Percentiles rank a stretch among this genome's conserved stretches.
These are phyloP conservation scores for Lomographa bimaculata DNA, from an alignment of 2,888 invertebrate species.

Conservation along the genomic window DNA sequence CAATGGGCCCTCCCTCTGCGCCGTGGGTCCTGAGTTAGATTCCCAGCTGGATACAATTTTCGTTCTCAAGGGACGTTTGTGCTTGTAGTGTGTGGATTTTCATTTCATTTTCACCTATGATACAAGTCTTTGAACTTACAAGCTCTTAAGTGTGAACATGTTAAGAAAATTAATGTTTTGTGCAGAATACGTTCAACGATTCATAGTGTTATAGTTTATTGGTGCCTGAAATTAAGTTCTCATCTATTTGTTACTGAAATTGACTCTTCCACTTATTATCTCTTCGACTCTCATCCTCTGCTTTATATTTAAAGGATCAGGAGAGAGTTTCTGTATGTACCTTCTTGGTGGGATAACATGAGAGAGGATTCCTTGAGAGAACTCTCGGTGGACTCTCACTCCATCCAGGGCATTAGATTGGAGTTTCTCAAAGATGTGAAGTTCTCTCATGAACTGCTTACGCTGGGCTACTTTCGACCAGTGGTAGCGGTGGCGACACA, in stretches of 20 bases:
- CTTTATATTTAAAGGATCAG: constrained; percentile 62
- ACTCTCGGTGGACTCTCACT: constrained; percentile 85
- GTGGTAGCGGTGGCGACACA: constrained; percentile 85
- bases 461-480: constrained; percentile 76
- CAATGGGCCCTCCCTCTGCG: too few species aligned
- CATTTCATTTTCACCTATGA: too few species aligned
- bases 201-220: too few species aligned
- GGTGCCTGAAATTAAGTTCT: too few species aligned
- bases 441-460: constrained; percentile 84
- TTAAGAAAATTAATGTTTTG: too few species aligned
- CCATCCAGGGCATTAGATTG: constrained; percentile 86
- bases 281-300: constrained; percentile 74
- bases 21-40: too few species aligned
- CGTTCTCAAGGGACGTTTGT: too few species aligned
- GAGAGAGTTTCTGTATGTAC: constrained; percentile 70
- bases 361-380: constrained; percentile 82
- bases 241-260: constrained; percentile 52
- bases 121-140: too few species aligned
- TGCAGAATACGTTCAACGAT: too few species aligned
- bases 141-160: too few species aligned
- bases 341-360: constrained; percentile 73
- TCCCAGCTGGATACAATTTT: too few species aligned
- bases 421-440: constrained; percentile 84
- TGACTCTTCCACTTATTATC: constrained; percentile 67
- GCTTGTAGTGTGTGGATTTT: too few species aligned